Base-by-base conservation (phyloP, 2,888 invertebrate species). In the Euproctis similis region DNA sequence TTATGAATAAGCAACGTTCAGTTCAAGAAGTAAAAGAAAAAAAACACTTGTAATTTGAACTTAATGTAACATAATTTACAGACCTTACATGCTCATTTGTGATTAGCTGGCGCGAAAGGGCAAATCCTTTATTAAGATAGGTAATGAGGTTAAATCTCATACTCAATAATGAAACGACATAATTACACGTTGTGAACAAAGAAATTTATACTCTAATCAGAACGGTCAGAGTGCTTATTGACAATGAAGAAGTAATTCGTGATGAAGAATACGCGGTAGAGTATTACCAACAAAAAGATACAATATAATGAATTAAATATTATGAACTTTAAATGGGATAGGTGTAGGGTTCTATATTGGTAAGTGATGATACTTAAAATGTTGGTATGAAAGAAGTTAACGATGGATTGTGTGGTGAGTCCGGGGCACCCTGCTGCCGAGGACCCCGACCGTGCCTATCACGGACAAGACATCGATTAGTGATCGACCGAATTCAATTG, bases 381-480 rank as follows among this genome's bases (percentile, higher is more conserved):
- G 84, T 77, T 81, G 78, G 72, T 71, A 75, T 73, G 80, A 80
- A 80, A 80, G 77, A 80, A 81, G 82, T 77, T 84, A 84, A 84
- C 84, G 84, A 82, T 84, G 84, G 84, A 82, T 84, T 84, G 84
- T 84, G 84, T 82, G 82, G 84, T 82, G 81, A 82, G 82, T 76
- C 82, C 81, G n/a, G 4, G 14, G 84, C 84, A 81, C 81, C 84
- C 84, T 81, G 80, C 82, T 73, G 82, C 76, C 81, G 80, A 43
- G 84, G 80, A 62, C 82, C 78, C 82, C 81, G 66, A 81, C 82
- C 61, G 84, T 58, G 82, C 72, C 76, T 81, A 82, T 84, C 84
- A 78, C 82, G 80, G 81, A 76, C 84, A 80, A 82, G 77, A 82
- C 84, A 82, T 82, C 84, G 84, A 84, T 84, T 84, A 84, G 84